A percentile compares a stretch with the other conserved stretches of the same genome.
These are phyloP conservation scores for Odontophorus gujanensis DNA, from an alignment of 2,113 vertebrate species.

Conservation along the genomic window DNA sequence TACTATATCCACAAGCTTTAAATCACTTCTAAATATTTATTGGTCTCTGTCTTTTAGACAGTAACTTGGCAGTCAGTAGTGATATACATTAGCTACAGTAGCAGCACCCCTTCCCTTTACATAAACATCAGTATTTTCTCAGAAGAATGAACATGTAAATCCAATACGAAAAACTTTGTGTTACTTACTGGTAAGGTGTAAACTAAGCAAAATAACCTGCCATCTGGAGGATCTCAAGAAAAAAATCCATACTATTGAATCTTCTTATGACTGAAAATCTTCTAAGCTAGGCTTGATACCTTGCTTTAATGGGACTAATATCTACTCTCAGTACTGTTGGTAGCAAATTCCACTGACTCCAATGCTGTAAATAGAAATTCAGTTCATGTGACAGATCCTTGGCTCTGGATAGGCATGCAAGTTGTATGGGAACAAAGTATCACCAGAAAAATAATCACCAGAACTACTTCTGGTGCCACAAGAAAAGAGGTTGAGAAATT, in stretches of 20 bases:
- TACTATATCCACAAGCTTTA: conserved; percentile 68
- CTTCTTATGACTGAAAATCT: neutral
- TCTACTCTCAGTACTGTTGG: neutral
- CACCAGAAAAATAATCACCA: neutral
- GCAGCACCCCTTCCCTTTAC: conserved; percentile 37
- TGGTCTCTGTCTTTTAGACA: conserved; percentile 40
- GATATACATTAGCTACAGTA: conserved; percentile 56
- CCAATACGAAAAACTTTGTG: neutral
- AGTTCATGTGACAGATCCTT: neutral
- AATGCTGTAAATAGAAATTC: neutral
- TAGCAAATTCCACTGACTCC: neutral
- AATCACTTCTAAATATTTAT: conserved; percentile 63
- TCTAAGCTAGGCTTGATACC: neutral
- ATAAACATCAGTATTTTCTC: conserved; percentile 59
- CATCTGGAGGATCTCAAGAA: neutral
- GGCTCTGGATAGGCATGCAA: neutral
- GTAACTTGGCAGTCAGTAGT: conserved; percentile 54
- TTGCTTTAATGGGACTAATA: neutral
- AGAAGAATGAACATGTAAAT: neutral
- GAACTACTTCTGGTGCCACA: neutral
- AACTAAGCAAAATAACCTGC: conserved; percentile 32
- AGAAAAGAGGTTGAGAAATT: neutral
- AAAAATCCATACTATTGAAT: neutral
- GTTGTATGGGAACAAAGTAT: neutral
- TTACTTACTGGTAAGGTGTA: conserved; percentile 32